These are phyloP conservation scores for Lithobius niger DNA, from an alignment of 1,140 invertebrate species.

Conservation along the genomic window DNA sequence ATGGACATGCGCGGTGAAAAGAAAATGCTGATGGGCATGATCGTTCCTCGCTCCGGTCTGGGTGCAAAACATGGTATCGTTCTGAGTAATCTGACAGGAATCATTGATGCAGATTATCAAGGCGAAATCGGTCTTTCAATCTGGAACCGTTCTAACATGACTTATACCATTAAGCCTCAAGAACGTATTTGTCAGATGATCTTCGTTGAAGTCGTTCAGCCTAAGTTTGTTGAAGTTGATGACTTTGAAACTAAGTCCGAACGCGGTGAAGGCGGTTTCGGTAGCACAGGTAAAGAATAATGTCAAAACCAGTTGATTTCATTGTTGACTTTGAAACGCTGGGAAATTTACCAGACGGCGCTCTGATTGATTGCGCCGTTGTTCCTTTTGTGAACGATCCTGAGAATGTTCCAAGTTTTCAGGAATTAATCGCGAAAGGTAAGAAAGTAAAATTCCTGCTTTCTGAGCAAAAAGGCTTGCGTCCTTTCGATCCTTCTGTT, in stretches of 20 bases:
- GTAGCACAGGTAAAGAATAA: neutral
- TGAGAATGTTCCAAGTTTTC: too few relatives aligned
- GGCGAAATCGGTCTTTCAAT: neutral
- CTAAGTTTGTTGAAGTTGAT: neutral
- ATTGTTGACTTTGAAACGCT: too few relatives aligned
- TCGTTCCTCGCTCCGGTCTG: neutral
- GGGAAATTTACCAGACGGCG: too few relatives aligned
- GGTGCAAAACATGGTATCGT: constrained; percentile 1
- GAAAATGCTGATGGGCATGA: neutral
- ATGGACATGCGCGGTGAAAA: neutral
- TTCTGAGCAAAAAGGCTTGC: too few relatives aligned
- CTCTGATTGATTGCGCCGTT: too few relatives aligned
- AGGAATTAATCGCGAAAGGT: too few relatives aligned
- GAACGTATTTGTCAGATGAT: neutral
- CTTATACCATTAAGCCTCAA: neutral
- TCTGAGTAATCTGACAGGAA: neutral
- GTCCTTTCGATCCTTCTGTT: too few relatives aligned
- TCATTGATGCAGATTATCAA: constrained; percentile 1
- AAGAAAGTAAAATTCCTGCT: too few relatives aligned
- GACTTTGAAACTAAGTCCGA: neutral
- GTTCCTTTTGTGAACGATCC: too few relatives aligned
- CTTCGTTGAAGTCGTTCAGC: neutral
- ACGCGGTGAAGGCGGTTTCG: neutral
- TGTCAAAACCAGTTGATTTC: too few relatives aligned
- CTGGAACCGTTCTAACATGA: neutral